Percentiles rank a stretch among this genome's conserved stretches.
Conservation (phyloP, 2,797 vertebrate species). For the Phoeniculus purpureus region DNA sequence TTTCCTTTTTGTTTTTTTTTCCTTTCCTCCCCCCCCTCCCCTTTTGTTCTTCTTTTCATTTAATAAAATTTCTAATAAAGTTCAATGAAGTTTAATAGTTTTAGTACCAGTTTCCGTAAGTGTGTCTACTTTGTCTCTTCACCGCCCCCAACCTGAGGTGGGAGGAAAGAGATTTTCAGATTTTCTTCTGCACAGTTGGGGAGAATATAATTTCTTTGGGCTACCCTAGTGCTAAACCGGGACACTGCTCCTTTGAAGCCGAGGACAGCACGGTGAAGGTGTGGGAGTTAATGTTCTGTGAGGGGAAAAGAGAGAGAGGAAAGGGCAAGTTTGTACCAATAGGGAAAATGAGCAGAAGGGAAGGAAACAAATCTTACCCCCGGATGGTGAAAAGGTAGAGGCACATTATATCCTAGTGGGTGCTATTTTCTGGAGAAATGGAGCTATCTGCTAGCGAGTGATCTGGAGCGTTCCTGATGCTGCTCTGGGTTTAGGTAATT, state of each 20-base stretch:
- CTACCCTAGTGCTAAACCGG: too few species aligned
- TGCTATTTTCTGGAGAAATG: constrained; percentile 32
- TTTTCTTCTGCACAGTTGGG: too few species aligned
- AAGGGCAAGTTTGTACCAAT: neutral
- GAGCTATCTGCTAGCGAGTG: neutral
- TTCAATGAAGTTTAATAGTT: too few species aligned
- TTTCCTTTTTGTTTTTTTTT: too few species aligned
- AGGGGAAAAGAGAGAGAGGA: neutral
- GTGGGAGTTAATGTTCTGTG: constrained; percentile 7
- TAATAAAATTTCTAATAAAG: too few species aligned
- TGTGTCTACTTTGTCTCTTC: too few species aligned
- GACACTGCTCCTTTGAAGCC: neutral
- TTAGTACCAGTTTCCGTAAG: too few species aligned
- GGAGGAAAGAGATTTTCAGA: too few species aligned
- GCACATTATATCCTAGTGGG: neutral
- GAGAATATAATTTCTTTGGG: too few species aligned
- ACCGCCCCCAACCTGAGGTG: too few species aligned
- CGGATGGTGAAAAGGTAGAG: neutral
- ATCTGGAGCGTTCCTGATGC: neutral
- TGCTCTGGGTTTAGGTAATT: constrained; percentile 29
- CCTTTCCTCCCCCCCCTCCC: too few species aligned
- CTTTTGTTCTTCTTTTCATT: too few species aligned
- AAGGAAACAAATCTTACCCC: constrained; percentile 21
- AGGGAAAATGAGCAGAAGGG: neutral
- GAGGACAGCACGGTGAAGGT: neutral